Conservation (phyloP, 2,888 invertebrate genomes). For the Nemurella pictetii region DNA sequence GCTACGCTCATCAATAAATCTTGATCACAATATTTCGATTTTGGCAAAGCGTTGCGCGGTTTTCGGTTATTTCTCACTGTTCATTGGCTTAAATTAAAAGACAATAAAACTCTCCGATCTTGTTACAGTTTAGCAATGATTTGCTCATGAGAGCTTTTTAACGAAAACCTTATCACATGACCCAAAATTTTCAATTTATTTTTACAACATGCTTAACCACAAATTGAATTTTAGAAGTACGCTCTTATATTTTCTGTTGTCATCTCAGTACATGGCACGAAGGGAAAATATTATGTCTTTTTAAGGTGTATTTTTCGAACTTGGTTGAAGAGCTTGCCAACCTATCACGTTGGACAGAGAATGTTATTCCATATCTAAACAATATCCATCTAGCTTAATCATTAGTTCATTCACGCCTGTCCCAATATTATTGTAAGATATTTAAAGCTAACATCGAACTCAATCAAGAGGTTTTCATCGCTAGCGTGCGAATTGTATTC, state of each 20-base stretch:
- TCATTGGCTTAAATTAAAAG: no score
- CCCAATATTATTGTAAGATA: background rate
- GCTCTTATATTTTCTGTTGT: background rate
- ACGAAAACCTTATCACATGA: no score
- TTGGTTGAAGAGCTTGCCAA: background rate
- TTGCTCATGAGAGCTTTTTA: no score
- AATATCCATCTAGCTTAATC: background rate
- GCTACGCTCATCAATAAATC: no score
- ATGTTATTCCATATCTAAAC: background rate
- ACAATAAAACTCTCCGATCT: no score
- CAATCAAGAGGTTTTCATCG: background rate
- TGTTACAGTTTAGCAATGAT: no score
- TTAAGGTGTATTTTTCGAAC: background rate
- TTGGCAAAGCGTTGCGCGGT: no score
- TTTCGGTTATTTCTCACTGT: no score
- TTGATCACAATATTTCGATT: no score
- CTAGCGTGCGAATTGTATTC: no score
- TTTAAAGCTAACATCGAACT: background rate
- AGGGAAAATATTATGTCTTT: background rate
- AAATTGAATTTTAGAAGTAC: background rate
- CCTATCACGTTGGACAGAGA: background rate
- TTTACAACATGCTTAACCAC: background rate
- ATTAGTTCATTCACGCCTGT: background rate
- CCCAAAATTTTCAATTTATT: background rate
- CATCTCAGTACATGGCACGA: background rate